Base-by-base conservation (phyloP, 1,140 invertebrate genomes). In the Drosophila insularis region DNA sequence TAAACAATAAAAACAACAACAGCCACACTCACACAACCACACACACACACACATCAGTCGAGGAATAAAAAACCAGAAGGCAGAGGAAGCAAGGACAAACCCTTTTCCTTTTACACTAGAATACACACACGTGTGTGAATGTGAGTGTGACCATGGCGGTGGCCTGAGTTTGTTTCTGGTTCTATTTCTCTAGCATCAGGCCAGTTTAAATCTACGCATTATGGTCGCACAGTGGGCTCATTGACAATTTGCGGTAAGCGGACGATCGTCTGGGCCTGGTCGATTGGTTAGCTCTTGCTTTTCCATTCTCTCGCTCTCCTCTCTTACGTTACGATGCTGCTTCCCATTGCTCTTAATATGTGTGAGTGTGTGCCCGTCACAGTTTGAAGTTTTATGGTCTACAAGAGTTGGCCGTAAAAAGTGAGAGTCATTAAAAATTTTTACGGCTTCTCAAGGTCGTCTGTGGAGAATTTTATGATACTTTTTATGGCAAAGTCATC, bases 361-460 rank as follows among this genome's bases (percentile, higher is more conserved):
- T 50, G 62, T 43, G 23, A 59, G 50, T 43, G 63, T 63, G 37
- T 67, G 59, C 64, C 37, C 74, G 68, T 79, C 70, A 68, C 84
- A 72, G 76, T 80, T 80, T 63, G 68, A 71, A 62, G 70, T 80
- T 87, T 85, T 80, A 78, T 72, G 74, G 72, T 84, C 86, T 84
- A 74, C 84, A 71, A 84, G 76, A 84, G 78, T 73, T 89, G 80
- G 71, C 72, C 69, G 78, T 90, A 91, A 89, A 90, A 91, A 91
- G 90, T 91, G 82, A 91, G 90, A 91, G 90, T 81, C 86, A 91
- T 91, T 91, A 91, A 90, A 89, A 90, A 90, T 82, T 91, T 84
- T 91, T 91, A 90, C 86, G 81, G 78, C 87, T 87, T 89, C 76
- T 85, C 90, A 91, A 91, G 90, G 90, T 89, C 90, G 90, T 90